Conservation (phyloP, 2,888 invertebrate species). For the Phorcus lineatus region DNA sequence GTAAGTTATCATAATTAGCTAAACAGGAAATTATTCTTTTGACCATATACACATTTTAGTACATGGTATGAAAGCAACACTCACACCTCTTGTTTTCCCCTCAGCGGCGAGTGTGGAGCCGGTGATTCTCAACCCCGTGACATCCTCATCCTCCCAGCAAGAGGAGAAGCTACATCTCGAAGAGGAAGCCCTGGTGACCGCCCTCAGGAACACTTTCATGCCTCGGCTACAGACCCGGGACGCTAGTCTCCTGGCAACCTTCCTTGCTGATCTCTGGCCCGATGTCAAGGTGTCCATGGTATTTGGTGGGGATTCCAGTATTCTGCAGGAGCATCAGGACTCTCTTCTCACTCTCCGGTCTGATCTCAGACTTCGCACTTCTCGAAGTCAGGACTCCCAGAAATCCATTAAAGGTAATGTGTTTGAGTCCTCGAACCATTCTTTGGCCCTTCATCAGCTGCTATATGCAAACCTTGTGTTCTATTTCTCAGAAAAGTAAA, state of each 20-base stretch:
- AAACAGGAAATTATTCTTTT: background rate
- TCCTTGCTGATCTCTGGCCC: conserved; percentile 70
- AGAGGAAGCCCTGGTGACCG: conserved; percentile 66
- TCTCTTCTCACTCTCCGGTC: conserved; percentile 37
- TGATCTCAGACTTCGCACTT: conserved; percentile 48
- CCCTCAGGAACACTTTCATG: conserved; percentile 70
- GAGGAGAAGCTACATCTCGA: conserved; percentile 52
- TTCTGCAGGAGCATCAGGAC: conserved; percentile 46
- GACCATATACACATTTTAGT: background rate
- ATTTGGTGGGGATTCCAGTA: conserved; percentile 61
- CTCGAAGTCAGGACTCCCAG: conserved; percentile 58
- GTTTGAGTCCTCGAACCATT: background rate
- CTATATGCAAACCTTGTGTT: no score
- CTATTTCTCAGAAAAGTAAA: no score
- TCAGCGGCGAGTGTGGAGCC: background rate
- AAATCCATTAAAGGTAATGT: conserved; percentile 63
- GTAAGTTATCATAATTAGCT: conserved; percentile 1
- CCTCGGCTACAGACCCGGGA: conserved; percentile 69
- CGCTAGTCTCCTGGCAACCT: conserved; percentile 67
- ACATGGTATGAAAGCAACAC: background rate
- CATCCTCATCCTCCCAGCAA: conserved; percentile 25
- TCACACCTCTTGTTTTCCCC: background rate
- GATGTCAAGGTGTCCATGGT: conserved; percentile 63
- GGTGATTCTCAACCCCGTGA: background rate
- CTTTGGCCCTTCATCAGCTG: no score